Evolutionary conservation across 2,113 vertebrate species (phyloP), one percentile per base, ranked within the genome.

Genomic region (Heliornis fulica): DNA sequence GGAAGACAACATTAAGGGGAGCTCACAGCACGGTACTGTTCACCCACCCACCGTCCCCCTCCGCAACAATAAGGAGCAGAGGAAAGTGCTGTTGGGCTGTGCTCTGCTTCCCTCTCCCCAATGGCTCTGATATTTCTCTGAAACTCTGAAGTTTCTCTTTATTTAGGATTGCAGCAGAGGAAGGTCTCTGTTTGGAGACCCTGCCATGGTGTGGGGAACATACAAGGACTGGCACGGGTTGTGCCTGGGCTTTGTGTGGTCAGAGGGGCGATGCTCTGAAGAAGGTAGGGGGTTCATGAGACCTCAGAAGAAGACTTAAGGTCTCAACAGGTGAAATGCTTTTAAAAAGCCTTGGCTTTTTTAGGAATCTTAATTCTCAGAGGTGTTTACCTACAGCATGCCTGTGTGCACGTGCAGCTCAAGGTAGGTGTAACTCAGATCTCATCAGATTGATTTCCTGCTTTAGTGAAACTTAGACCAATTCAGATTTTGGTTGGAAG

Each of bases 31-130:
- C 2, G 0, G 16, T 15, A 77, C 65, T 50, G 38, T 80, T 91
- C 0, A 0, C 72, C 72, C 0, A 5, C 70, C 72, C 0, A 5
- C 70, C 0, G 0, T 78, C 61, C 83, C 75, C 79, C 56, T 40
- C 78, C 93, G 83, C 54, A 66, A 64, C 51, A 60, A 14, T 59
- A 78, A 32, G 2, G 7, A 81, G 31, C 5, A 3, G 23, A 70
- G 69, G 15, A 76, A 53, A 65, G 29, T 34, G 60, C 82, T 83
- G 51, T 14, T 22, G 70, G 65, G 78, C 48, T 0, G 0, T 66
- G 20, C 82, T 48, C 41, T 68, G 63, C 63, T 69, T 65, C 43
- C 25, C 25, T 80, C 19, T 90, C 54, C 63, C 85, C 1, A 1
- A 2, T 14, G 34, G 65, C 71, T 90, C 46, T 19, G 31, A 0